phyloP scores from a whole-genome alignment of 2,888 invertebrate species.

The Rhamphomyia laevipes region DNA sequence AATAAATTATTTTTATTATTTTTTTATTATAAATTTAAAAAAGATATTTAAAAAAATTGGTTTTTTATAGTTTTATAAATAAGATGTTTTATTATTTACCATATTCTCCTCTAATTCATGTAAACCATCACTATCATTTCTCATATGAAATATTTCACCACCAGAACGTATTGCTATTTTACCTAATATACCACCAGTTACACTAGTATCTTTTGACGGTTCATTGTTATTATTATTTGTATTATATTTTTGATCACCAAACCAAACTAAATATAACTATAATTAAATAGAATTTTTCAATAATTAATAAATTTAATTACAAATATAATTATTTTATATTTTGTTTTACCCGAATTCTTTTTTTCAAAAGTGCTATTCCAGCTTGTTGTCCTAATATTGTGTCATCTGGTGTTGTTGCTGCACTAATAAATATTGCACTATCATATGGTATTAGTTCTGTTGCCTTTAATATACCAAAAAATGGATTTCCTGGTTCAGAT shows the following conservation, averaged over 20 bases:
- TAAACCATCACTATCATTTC: conserved; percentile 11
- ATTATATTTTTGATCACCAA: conserved; percentile 33
- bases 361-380: conserved; percentile 35
- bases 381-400: conserved; percentile 38
- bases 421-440: conserved; percentile 50
- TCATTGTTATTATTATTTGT: conserved; percentile 31
- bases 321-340: background rate
- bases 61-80: background rate
- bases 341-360: conserved; percentile 36
- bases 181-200: conserved; percentile 33
- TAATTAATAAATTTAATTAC: background rate
- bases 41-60: background rate
- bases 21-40: background rate
- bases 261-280: conserved; percentile 41
- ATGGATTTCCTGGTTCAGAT: conserved; percentile 41
- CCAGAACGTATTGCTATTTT: conserved; percentile 38
- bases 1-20: background rate
- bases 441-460: conserved; percentile 49
- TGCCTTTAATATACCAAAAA: conserved; percentile 47
- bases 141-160: conserved; percentile 37
- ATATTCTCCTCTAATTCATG: conserved; percentile 33
- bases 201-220: conserved; percentile 31
- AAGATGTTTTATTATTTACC: conserved; percentile 19
- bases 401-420: conserved; percentile 45
- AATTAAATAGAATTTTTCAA: conserved; percentile 8